Conservation (phyloP, 2,888 invertebrate species). For the Eulithis prunata region DNA sequence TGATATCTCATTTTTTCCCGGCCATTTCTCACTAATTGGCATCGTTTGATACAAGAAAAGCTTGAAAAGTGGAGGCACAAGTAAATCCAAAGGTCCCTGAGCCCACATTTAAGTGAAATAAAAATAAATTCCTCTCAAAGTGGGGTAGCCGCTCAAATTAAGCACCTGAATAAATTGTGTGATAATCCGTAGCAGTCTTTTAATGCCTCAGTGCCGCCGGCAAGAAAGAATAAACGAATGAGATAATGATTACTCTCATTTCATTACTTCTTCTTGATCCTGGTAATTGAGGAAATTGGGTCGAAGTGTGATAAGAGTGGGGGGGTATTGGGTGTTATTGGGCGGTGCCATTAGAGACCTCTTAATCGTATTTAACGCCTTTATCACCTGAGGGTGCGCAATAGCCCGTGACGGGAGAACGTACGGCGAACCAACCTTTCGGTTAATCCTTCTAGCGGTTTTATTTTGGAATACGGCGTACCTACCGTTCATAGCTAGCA, state of each 20-base stretch:
- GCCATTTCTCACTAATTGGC: neutral
- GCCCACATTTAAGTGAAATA: conserved; percentile 78
- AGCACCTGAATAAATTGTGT: conserved; percentile 84
- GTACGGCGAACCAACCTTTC: conserved; percentile 53
- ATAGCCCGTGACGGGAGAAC: conserved; percentile 63
- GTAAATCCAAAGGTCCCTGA: conserved; percentile 65
- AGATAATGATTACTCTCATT: conserved; percentile 83
- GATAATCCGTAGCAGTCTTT: conserved; percentile 82
- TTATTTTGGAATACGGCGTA: conserved; percentile 46
- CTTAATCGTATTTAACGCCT: conserved; percentile 80
- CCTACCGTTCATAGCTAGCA: conserved; percentile 47
- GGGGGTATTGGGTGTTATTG: conserved; percentile 71
- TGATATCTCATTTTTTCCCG: no score
- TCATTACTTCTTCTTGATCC: conserved; percentile 82
- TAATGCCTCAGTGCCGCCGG: conserved; percentile 74
- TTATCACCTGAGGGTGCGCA: conserved; percentile 79
- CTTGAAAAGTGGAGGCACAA: conserved; percentile 64
- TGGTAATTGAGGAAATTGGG: conserved; percentile 82
- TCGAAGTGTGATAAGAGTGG: conserved; percentile 73
- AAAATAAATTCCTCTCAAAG: conserved; percentile 80
- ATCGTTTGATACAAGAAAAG: conserved; percentile 45
- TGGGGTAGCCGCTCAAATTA: conserved; percentile 81
- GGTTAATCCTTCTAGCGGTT: conserved; percentile 47
- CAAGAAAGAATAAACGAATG: conserved; percentile 75
- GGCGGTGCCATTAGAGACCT: conserved; percentile 71